Evolutionary conservation across 2,797 vertebrate genomes (phyloP), one percentile per base, ranked within the genome.

Genomic region (Zenarchopterus dispar): DNA sequence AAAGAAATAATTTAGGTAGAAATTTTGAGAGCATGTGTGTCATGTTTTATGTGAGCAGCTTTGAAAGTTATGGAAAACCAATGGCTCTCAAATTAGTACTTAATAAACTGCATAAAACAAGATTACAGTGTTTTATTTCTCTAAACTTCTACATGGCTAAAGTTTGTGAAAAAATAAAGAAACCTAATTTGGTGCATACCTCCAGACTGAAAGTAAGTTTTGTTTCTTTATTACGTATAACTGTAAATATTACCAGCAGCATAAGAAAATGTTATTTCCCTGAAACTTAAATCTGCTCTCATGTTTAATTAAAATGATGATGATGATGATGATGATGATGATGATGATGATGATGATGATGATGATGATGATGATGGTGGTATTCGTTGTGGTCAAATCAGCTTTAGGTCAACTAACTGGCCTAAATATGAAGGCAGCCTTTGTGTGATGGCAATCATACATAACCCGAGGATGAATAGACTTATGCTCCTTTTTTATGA

Each of bases 391-490:
- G 46, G 21, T 70, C 73, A 62, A 65, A 36, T 78, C 55, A 22
- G 61, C 75, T 56, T 58, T 10, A 19, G 67, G 78, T 75, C 51
- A 64, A 60, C 11, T 59, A 56, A 75, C 68, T 73, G 62, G 77
- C 68, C 77, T 55, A 62, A 78, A 82, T 68, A 54, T 67, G 56
- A 26, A 81, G 44, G 58, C 45, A 53, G 45, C 39, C 48, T 50
- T 10, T 28, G 8, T 31, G 11, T 8, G 24, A 39, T 16, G 19
- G 24, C 62, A 62, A 31, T 82, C 56, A 59, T 42, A 61, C 23
- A 47, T 67, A 50, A 73, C 51, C 59, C 63, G 41, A 36, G 46
- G 54, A 80, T 70, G 69, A 63, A 65, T 22, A 59, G 8, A 76
- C 64, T 33, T 46, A 54, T 59, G 50, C 36, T 61, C 22, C 70